These are phyloP conservation scores for Lepeophtheirus salmonis DNA, from an alignment of 1,140 invertebrate species.

Conservation along the genomic window DNA sequence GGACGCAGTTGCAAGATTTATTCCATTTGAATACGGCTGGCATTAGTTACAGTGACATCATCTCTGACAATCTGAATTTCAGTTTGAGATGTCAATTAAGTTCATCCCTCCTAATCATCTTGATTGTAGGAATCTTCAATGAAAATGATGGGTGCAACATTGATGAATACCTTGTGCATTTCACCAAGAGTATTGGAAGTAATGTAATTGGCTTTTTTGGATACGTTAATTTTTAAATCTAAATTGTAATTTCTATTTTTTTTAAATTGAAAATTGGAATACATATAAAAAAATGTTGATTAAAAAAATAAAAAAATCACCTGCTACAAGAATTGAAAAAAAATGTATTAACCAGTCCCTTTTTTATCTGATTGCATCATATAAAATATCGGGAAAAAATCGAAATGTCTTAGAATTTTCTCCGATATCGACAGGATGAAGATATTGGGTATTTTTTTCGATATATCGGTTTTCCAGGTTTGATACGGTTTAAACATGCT, in stretches of 20 bases:
- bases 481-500: no score
- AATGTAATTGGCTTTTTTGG: constrained; percentile 39
- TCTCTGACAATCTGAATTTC: constrained; percentile 80
- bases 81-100: constrained; percentile 51
- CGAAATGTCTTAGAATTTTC: no score
- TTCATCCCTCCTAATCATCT: constrained; percentile 92
- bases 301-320: no score
- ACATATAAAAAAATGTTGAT: no score
- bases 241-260: constrained; percentile 75
- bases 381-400: no score
- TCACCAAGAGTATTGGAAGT: constrained; percentile 58
- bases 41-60: constrained; percentile 89
- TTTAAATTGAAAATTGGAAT: no score
- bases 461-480: no score
- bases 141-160: constrained; percentile 84
- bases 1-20: constrained; percentile 88
- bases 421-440: no score
- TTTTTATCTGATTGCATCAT: no score
- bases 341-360: no score
- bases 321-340: no score
- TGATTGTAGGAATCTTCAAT: constrained; percentile 79
- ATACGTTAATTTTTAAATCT: constrained; percentile 86
- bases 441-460: no score
- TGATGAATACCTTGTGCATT: constrained; percentile 74
- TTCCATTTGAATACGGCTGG: constrained; percentile 87